A percentile compares a stretch with the other conserved stretches of the same genome.
Evolutionary conservation across 1,140 invertebrate genomes (phyloP).

Genomic region (Megalonaias nervosa): DNA sequence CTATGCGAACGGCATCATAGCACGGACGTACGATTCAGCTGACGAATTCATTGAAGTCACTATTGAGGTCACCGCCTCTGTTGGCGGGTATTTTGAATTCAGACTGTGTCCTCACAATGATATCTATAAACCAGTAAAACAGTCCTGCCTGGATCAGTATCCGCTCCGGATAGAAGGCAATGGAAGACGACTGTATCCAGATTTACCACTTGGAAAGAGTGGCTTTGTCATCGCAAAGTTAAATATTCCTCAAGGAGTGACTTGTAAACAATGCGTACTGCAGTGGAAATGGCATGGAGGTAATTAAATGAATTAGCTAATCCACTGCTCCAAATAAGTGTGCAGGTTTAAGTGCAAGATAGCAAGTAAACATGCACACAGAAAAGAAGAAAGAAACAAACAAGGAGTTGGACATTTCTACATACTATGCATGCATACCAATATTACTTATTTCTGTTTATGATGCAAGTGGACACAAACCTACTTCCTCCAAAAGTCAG

Average conservation of each 20-base stretch:
- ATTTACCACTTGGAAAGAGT: background rate
- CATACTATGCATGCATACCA: too few relatives aligned
- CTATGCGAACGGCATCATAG: slow-evolving; percentile 64
- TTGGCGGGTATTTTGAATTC: slow-evolving; percentile 87
- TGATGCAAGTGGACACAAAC: too few relatives aligned
- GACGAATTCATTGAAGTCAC: slow-evolving; percentile 33
- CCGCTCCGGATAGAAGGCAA: slow-evolving; percentile 13
- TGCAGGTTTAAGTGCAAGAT: too few relatives aligned
- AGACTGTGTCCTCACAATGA: slow-evolving; percentile 81
- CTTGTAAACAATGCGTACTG: slow-evolving; percentile 64
- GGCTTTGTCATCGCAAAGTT: slow-evolving; percentile 39
- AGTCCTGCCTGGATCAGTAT: slow-evolving; percentile 28
- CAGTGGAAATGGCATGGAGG: slow-evolving; percentile 69
- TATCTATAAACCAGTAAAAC: slow-evolving; percentile 24
- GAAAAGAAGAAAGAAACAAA: too few relatives aligned
- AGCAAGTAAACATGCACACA: too few relatives aligned
- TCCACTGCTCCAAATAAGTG: too few relatives aligned
- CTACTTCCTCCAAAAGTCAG: too few relatives aligned
- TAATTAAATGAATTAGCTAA: slow-evolving; percentile 28
- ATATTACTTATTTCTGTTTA: too few relatives aligned
- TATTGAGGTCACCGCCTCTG: slow-evolving; percentile 40
- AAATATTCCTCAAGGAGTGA: slow-evolving; percentile 52
- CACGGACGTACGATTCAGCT: slow-evolving; percentile 52
- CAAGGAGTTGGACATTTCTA: too few relatives aligned
- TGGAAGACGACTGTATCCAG: slow-evolving; percentile 1